phyloP scores from a whole-genome alignment of 2,888 invertebrate genomes.

The Hanleya hanleyi region DNA sequence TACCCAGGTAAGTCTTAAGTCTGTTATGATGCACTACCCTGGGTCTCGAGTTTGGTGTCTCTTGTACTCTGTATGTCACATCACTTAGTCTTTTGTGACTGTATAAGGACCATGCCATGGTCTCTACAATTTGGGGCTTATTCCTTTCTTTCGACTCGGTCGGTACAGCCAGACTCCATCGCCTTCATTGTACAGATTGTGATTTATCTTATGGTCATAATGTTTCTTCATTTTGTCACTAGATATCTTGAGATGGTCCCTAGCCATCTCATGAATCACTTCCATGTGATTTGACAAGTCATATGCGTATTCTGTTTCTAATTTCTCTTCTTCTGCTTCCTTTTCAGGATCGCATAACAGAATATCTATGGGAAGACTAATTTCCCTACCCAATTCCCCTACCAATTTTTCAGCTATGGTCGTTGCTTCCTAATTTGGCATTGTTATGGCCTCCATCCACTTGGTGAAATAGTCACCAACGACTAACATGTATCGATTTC shows the following conservation, averaged over 20 bases:
- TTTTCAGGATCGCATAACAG: not conserved
- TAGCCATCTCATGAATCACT: constrained; percentile 19
- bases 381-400: constrained; percentile 29
- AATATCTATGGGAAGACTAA: not conserved
- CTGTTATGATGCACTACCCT: too few relatives aligned
- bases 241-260: constrained; percentile 15
- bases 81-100: too few relatives aligned
- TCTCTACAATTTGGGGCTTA: too few relatives aligned
- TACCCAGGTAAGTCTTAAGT: too few relatives aligned
- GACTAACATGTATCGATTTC: constrained; percentile 25
- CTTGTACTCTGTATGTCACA: too few relatives aligned
- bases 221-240: constrained; percentile 8
- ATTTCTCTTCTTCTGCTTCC: not conserved
- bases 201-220: constrained; percentile 12
- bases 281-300: constrained; percentile 3
- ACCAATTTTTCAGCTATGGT: constrained; percentile 38
- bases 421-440: constrained; percentile 32
- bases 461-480: constrained; percentile 34
- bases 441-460: constrained; percentile 25
- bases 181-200: constrained; percentile 13
- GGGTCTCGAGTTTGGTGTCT: too few relatives aligned
- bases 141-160: too few relatives aligned
- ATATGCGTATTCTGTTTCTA: constrained; percentile 2
- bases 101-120: too few relatives aligned
- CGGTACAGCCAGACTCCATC: constrained; percentile 22